Conservation (phyloP, 2,888 invertebrate species). For the Dryomyza anilis region DNA sequence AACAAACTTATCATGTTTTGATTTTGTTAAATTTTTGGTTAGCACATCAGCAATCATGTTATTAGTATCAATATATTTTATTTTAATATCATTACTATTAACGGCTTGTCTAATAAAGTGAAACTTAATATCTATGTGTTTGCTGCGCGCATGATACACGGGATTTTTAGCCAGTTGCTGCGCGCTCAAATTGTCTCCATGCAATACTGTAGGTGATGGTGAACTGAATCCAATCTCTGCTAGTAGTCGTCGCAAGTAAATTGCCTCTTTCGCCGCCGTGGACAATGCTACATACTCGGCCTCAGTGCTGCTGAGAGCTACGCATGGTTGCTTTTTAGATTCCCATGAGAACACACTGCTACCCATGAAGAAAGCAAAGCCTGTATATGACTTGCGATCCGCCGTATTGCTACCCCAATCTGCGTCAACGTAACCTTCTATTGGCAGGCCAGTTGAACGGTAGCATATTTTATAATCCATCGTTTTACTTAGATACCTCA, state of each 20-base stretch:
- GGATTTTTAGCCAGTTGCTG: conserved; percentile 29
- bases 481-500: conserved; percentile 21
- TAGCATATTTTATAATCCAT: conserved; percentile 21
- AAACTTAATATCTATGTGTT: conserved; percentile 29
- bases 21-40: conserved; percentile 26
- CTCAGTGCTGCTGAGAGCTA: conserved; percentile 28
- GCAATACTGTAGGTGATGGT: not conserved
- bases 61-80: conserved; percentile 25
- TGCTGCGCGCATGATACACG: conserved; percentile 30
- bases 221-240: not conserved
- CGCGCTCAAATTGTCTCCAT: conserved; percentile 19
- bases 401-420: conserved; percentile 34
- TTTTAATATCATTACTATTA: conserved; percentile 15
- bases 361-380: conserved; percentile 27
- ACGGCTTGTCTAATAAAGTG: conserved; percentile 25
- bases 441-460: conserved; percentile 12
- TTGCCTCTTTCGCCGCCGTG: conserved; percentile 19
- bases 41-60: conserved; percentile 31
- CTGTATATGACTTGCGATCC: conserved; percentile 32
- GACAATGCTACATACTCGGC: conserved; percentile 31
- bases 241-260: not conserved
- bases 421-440: conserved; percentile 32
- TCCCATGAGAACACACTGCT: conserved; percentile 33
- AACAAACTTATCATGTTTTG: conserved; percentile 20
- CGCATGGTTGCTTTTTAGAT: conserved; percentile 31